Evolutionary conservation across 2,113 vertebrate genomes (phyloP), one percentile per base, ranked within the genome.

Genomic region (Heterotis niloticus): DNA sequence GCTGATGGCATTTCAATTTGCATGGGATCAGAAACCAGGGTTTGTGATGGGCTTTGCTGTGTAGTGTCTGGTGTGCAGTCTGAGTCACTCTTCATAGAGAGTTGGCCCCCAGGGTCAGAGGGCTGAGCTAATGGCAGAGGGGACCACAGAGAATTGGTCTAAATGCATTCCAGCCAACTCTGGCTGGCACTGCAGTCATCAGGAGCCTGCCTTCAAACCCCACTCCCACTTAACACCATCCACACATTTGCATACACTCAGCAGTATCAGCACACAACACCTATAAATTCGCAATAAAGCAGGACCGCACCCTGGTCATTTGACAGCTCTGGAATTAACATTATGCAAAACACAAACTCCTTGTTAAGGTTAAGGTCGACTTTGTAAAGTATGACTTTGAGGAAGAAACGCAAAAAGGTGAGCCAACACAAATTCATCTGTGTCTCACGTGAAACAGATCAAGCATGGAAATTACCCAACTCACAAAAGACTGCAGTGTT

Each of bases 331-430:
- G 65, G 65, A 78, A 75, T 59, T 75, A 66, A 51, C 52, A 66
- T 78, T 57, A 59, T 69, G 76, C 67, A 78, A 78, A 78, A 78
- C 57, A 78, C 57, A 78, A 69, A 78, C 68, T 57, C 26, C 65
- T 24, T 64, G n/a, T 64, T 51, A 69, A 78, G 7, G 34, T 44
- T 4, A 44, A 7, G 34, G 3, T 44, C 7, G n/a, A n/a, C n/a
- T n/a, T n/a, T n/a, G n/a, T n/a, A n/a, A n/a, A n/a, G 64, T 28
- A 34, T 29, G 23, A 54, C 57, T 69, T 74, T 65, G 64, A 52
- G 78, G 59, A 57, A 72, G 52, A 78, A 28, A 77, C 79, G 79
- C 75, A 74, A 82, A 54, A 80, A 72, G 64, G 52, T 66, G 70
- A 56, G 66, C 34, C 17, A 12, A 69, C 76, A 69, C 52, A 69